A percentile compares a stretch with the other conserved stretches of the same genome.
Conservation (phyloP, 1,140 invertebrate species). For the Thaumetopoea pityocampa region DNA sequence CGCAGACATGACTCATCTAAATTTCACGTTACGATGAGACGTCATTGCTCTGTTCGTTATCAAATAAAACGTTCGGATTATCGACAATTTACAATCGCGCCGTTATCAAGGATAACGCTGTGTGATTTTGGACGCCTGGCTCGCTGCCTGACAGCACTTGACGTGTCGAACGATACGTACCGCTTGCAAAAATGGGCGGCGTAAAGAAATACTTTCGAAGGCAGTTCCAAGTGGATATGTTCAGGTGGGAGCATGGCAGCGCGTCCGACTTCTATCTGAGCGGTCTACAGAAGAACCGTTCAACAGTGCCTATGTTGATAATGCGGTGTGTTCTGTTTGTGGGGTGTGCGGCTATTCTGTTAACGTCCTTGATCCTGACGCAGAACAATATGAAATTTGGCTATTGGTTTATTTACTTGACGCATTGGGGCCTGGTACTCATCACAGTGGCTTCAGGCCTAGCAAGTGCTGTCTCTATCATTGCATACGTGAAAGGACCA, state of each 20-base stretch:
- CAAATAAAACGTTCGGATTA: slow-evolving; percentile 7
- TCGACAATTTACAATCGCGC: slow-evolving; percentile 15
- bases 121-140: background rate
- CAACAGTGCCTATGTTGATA: slow-evolving; percentile 34
- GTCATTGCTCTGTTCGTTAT: slow-evolving; percentile 16
- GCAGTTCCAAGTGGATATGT: slow-evolving; percentile 35
- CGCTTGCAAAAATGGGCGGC: slow-evolving; percentile 36
- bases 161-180: background rate
- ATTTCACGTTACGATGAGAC: slow-evolving; percentile 6
- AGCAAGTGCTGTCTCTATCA: slow-evolving; percentile 35
- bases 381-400: background rate
- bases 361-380: slow-evolving; percentile 39
- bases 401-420: slow-evolving; percentile 51
- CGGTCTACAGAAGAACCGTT: slow-evolving; percentile 41
- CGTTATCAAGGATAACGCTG: slow-evolving; percentile 19
- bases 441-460: slow-evolving; percentile 40
- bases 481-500: slow-evolving; percentile 29
- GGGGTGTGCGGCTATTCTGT: slow-evolving; percentile 34
- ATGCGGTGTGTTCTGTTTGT: slow-evolving; percentile 42
- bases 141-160: slow-evolving; percentile 1
- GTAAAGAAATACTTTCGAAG: slow-evolving; percentile 46
- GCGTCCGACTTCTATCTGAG: slow-evolving; percentile 47
- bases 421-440: slow-evolving; percentile 52
- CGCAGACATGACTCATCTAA: slow-evolving; percentile 1
- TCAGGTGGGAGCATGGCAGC: slow-evolving; percentile 37